A percentile compares a stretch with the other conserved stretches of the same genome.
Evolutionary conservation across 1,140 invertebrate species (phyloP).

Genomic region (Drosophila dunni): DNA sequence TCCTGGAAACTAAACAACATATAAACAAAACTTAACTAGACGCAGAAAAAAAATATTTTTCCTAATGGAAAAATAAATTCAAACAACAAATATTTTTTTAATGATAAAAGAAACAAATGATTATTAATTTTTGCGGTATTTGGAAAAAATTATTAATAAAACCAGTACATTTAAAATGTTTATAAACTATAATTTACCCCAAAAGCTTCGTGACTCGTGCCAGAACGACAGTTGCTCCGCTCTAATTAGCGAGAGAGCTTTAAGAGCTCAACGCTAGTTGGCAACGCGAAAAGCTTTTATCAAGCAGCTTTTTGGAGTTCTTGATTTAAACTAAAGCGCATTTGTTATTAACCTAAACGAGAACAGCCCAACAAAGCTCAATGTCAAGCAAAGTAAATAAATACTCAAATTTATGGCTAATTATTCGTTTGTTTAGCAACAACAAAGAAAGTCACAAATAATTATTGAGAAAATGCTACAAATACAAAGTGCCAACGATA

Average conservation of each 20-base stretch:
- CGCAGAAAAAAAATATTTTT: no score
- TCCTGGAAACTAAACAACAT: background rate
- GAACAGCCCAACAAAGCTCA: background rate
- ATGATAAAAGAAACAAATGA: no score
- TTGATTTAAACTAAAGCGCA: constrained; percentile 3
- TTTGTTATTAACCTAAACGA: background rate
- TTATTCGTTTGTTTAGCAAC: background rate
- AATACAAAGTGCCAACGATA: constrained; percentile 44
- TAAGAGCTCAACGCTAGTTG: background rate
- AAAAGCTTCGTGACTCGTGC: background rate
- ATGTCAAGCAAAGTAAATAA: constrained; percentile 4
- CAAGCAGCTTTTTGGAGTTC: constrained; percentile 5
- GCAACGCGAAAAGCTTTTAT: constrained; percentile 21
- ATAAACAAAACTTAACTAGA: background rate
- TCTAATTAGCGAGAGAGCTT: constrained; percentile 14
- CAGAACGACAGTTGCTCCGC: background rate
- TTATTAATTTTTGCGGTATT: no score
- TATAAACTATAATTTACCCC: no score
- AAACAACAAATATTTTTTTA: no score
- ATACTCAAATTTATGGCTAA: constrained; percentile 1
- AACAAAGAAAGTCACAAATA: background rate
- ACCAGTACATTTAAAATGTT: no score
- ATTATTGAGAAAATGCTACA: background rate
- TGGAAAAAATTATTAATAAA: no score
- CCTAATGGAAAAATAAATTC: no score